A percentile compares a stretch with the other conserved stretches of the same genome.
Evolutionary conservation across 2,797 vertebrate genomes (phyloP).

Genomic region (Pangasius sanitwongsei): DNA sequence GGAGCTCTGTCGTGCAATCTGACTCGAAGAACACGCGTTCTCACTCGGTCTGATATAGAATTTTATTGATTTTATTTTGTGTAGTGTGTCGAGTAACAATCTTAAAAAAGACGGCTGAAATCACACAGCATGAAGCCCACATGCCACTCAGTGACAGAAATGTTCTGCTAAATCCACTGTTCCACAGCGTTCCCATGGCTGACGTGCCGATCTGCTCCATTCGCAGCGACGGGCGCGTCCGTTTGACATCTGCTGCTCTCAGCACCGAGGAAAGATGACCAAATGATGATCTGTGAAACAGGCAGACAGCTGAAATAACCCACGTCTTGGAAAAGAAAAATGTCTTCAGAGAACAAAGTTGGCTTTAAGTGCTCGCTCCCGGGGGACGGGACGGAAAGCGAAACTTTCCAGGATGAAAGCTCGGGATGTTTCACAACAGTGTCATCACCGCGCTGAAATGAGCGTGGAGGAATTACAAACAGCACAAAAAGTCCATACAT

Average conservation of each 20-base stretch:
- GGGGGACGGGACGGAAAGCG: constrained; percentile 58
- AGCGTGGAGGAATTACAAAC: constrained; percentile 54
- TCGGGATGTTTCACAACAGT: constrained; percentile 64
- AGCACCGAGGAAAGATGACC: constrained; percentile 43
- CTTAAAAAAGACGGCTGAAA: background rate
- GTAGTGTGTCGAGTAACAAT: constrained; percentile 42
- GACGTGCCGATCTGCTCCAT: constrained; percentile 31
- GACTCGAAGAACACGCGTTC: background rate
- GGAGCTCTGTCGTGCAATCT: background rate
- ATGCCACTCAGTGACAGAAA: background rate
- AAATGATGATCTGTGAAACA: constrained; percentile 64
- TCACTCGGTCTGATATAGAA: background rate
- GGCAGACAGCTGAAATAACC: constrained; percentile 71
- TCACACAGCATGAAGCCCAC: background rate
- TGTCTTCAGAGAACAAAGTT: constrained; percentile 67
- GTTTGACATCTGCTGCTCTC: constrained; percentile 48
- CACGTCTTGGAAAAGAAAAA: constrained; percentile 42
- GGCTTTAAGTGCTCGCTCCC: constrained; percentile 69
- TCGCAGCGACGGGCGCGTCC: constrained; percentile 31
- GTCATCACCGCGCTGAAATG: constrained; percentile 55
- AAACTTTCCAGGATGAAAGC: constrained; percentile 59
- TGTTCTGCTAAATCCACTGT: constrained; percentile 3
- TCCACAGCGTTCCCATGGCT: background rate
- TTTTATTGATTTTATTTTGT: background rate
- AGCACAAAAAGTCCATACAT: constrained; percentile 43